Base-by-base conservation (phyloP, 2,888 invertebrate species). In the Thymelicus lineola region DNA sequence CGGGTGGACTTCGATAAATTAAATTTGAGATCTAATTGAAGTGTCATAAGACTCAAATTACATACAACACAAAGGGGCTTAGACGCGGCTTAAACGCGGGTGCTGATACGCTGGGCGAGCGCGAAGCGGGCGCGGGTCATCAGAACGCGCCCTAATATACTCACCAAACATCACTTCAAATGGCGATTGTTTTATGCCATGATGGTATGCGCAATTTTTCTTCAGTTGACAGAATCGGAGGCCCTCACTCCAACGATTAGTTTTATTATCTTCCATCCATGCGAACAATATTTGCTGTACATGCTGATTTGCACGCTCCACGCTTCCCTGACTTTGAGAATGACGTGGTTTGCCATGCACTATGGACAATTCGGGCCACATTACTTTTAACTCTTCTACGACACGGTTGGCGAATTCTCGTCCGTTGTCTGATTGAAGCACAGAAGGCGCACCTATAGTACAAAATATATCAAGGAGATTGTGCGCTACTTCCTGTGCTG, bases 191-290 rank as follows among this genome's bases (percentile, higher is more conserved):
- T 80, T 81, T 59, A 87, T 87, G 50, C 82, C 86, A 57, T 72
- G 35, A 73, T 86, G 84, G 73, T 76, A 75, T 35, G 81, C 81
- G 75, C 77, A 74, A 73, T 88, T 89, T 79, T 90, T 88, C 82
- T 80, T 83, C 65, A 85, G 76, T 75, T 88, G 86, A 45, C 86
- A 76, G 75, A 86, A 88, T 57, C 75, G 64, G 62, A 87, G 73
- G n/a, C 88, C 88, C 74, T 86, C 80, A 36, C 79, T 81, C 89
- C 87, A 89, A 71, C 83, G 81, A 42, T 59, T 78, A 10, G 76
- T 79, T 7, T 60, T 45, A 15, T 70, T 53, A 15, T 59, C 50
- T n/a, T 48, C 45, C 50, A 64, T 7, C 60, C 64, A 70, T 3
- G 70, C 42, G 1, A 5, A 7, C 14, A 59, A 12, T 53, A 70